Evolutionary conservation across 1,140 invertebrate genomes (phyloP).

Genomic region (Idris sp.): DNA sequence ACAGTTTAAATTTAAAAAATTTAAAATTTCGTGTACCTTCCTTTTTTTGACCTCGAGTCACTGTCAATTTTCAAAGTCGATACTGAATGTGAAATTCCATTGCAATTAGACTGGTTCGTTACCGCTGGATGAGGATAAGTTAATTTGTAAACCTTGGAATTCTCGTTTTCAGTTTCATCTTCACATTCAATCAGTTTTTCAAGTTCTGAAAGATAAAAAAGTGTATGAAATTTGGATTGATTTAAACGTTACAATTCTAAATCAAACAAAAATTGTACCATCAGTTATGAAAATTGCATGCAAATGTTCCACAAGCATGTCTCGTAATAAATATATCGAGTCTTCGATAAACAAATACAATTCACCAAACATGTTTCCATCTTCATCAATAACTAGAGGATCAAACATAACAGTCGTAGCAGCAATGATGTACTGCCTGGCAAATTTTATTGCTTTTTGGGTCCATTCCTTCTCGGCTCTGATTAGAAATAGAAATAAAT

Average conservation of each 20-base stretch:
- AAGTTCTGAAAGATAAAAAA: constrained; percentile 13
- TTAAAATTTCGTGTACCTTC: no score
- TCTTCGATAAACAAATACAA: constrained; percentile 66
- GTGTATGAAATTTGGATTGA: background rate
- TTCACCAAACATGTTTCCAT: constrained; percentile 65
- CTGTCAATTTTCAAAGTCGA: no score
- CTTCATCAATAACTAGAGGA: constrained; percentile 42
- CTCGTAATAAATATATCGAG: constrained; percentile 55
- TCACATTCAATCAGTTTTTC: constrained; percentile 1
- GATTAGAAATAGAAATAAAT: constrained; percentile 20
- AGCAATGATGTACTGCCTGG: constrained; percentile 56
- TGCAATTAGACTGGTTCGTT: no score
- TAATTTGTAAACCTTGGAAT: no score
- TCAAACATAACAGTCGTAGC: constrained; percentile 65
- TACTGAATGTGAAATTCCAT: no score
- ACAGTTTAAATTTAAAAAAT: no score
- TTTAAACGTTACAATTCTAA: constrained; percentile 5
- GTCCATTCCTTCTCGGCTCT: constrained; percentile 61
- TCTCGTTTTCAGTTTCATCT: background rate
- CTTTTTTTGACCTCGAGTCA: no score
- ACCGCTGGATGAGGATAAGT: no score
- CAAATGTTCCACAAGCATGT: constrained; percentile 59
- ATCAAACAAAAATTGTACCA: constrained; percentile 36
- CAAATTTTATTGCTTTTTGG: constrained; percentile 54
- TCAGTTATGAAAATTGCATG: constrained; percentile 61